Conservation (phyloP, 2,888 invertebrate genomes). For the Rhabditophanes sp. region DNA sequence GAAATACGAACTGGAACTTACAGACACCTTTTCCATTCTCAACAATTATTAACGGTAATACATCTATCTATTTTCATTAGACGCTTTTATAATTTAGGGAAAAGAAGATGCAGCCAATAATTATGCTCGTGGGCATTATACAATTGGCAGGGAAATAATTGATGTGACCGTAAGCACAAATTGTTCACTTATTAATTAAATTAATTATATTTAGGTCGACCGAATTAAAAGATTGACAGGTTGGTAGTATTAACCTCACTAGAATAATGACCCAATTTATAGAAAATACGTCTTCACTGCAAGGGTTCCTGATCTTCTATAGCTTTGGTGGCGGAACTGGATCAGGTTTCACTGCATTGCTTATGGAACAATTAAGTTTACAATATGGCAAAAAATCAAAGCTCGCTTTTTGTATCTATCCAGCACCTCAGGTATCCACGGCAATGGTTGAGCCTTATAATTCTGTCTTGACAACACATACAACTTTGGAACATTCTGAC, state of each 20-base stretch:
- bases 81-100: conserved; percentile 39
- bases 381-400: conserved; percentile 51
- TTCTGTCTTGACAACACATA: conserved; percentile 82
- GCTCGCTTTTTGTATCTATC: conserved; percentile 61
- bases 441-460: conserved; percentile 86
- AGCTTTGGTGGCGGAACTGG: conserved; percentile 52
- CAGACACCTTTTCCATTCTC: conserved; percentile 65
- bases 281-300: conserved; percentile 51
- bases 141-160: conserved; percentile 54
- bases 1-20: conserved; percentile 52
- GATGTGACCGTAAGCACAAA: conserved; percentile 53
- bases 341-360: conserved; percentile 69
- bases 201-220: too few species aligned
- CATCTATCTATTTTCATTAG: conserved; percentile 49
- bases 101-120: conserved; percentile 49
- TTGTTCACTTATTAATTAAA: too few species aligned
- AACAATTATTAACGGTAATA: conserved; percentile 91
- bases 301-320: conserved; percentile 71
- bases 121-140: conserved; percentile 55
- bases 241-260: too few species aligned
- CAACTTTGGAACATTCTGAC: conserved; percentile 77
- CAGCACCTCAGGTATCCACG: conserved; percentile 54
- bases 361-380: conserved; percentile 67
- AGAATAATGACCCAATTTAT: too few species aligned
- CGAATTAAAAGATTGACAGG: too few species aligned